Conservation (phyloP, 2,113 vertebrate genomes). For the Otis tarda region DNA sequence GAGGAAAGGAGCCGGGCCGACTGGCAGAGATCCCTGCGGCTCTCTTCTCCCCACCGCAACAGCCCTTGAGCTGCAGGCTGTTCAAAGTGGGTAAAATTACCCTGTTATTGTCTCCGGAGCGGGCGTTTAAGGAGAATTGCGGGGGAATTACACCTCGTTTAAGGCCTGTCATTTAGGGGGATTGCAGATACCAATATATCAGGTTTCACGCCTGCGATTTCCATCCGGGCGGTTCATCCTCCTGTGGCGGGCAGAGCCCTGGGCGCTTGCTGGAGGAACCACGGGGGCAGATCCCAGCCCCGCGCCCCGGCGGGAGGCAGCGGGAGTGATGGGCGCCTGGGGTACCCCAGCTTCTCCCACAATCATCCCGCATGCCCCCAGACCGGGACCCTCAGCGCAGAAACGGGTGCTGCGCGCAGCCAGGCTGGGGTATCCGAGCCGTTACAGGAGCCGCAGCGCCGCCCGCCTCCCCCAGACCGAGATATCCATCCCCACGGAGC, state of each 20-base stretch:
- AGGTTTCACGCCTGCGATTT: fast-evolving
- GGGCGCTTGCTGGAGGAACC: fast-evolving
- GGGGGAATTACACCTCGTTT: background rate
- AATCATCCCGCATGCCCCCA: fast-evolving
- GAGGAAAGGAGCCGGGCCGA: background rate
- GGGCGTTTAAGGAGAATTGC: background rate
- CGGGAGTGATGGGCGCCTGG: background rate
- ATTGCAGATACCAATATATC: background rate
- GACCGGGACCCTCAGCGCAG: fast-evolving
- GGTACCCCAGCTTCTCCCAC: fast-evolving
- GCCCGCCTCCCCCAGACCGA: background rate
- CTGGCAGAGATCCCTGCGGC: fast-evolving
- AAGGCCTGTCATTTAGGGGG: background rate
- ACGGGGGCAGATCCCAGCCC: fast-evolving
- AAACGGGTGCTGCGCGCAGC: fast-evolving
- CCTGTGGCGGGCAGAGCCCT: fast-evolving
- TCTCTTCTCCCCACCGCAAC: background rate
- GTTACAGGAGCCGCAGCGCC: fast-evolving
- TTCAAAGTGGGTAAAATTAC: background rate
- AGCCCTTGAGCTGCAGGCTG: background rate
- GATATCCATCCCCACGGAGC: background rate
- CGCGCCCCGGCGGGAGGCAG: fast-evolving
- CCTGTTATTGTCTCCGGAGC: background rate
- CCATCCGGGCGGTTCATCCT: background rate
- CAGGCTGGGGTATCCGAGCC: background rate